These are phyloP conservation scores for Scatophagus argus DNA, from an alignment of 2,113 vertebrate genomes.

Conservation along the genomic window DNA sequence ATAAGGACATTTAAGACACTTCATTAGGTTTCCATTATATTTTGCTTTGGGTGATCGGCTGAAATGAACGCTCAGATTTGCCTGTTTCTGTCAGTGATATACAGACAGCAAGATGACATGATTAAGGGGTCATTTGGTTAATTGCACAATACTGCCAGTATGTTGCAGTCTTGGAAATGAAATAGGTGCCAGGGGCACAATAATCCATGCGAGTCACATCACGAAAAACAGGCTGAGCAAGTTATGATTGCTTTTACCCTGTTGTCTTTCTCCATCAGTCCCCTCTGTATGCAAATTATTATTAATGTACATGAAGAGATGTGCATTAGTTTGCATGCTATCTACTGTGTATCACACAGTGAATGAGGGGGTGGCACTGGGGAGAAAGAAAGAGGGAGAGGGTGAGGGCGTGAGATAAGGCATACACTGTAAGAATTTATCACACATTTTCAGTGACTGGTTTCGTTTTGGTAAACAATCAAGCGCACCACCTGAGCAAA, in stretches of 20 bases:
- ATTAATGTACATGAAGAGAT: conserved; percentile 46
- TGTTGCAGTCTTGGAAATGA: conserved; percentile 61
- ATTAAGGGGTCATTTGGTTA: conserved; percentile 82
- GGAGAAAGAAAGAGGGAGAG: background rate
- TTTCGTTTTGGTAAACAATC: conserved; percentile 58
- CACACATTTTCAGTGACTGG: conserved; percentile 32
- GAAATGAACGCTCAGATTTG: conserved; percentile 75
- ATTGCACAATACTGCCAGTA: conserved; percentile 73
- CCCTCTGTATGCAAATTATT: conserved; percentile 62
- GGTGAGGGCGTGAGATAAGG: background rate
- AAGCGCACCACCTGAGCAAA: conserved; percentile 24
- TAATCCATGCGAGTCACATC: conserved; percentile 64
- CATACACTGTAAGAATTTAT: conserved; percentile 26
- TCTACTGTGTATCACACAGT: conserved; percentile 9
- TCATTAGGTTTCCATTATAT: conserved; percentile 80
- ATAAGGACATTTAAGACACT: conserved; percentile 66
- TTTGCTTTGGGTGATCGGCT: conserved; percentile 71
- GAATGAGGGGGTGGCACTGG: conserved; percentile 2
- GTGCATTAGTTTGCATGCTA: conserved; percentile 20
- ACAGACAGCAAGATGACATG: conserved; percentile 72
- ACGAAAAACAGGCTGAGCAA: conserved; percentile 63
- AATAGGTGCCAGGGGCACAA: conserved; percentile 63
- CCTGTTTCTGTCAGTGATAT: conserved; percentile 67
- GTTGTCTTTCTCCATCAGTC: conserved; percentile 24
- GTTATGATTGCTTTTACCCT: conserved; percentile 68